Conservation (phyloP, 2,888 invertebrate species). For the Pegoplata infirma region DNA sequence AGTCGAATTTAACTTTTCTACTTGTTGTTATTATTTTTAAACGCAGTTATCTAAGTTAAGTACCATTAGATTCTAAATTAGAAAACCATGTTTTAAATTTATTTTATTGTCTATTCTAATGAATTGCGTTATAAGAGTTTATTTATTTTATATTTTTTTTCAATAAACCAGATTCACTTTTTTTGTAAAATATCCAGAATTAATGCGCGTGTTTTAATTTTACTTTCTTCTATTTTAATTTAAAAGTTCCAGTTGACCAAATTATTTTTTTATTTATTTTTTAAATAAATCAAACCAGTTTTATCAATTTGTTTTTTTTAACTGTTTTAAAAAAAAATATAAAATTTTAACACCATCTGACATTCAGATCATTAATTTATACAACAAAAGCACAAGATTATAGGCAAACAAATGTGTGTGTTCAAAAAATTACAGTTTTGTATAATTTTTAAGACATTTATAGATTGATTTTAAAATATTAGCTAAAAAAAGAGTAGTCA, state of each 20-base stretch:
- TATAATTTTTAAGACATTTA: neutral
- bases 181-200: no score
- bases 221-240: neutral
- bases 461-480: neutral
- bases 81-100: no score
- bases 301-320: neutral
- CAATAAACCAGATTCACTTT: slow-evolving; percentile 13
- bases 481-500: neutral
- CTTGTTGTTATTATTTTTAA: no score
- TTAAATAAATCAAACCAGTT: neutral
- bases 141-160: no score
- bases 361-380: slow-evolving; percentile 11
- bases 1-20: no score
- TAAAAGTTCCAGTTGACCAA: neutral
- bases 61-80: no score
- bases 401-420: neutral
- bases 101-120: neutral
- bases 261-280: neutral
- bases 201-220: neutral
- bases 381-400: no score
- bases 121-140: neutral
- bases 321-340: neutral
- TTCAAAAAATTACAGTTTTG: neutral
- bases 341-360: slow-evolving; percentile 21
- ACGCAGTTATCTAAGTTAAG: no score